These are phyloP conservation scores for Furcifer pardalis DNA, from an alignment of 2,797 vertebrate genomes.

Conservation along the genomic window DNA sequence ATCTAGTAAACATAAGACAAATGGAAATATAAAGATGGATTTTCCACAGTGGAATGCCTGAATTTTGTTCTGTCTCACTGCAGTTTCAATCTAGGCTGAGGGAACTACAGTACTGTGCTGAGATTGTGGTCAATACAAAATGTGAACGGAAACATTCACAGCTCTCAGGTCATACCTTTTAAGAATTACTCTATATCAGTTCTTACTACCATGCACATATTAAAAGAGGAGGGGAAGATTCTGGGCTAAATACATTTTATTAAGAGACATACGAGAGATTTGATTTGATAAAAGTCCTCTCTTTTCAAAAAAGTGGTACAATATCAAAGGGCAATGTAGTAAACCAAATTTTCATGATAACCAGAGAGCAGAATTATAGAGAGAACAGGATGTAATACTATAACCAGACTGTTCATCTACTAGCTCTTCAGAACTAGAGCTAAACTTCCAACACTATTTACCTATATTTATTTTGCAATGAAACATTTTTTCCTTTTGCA, in stretches of 20 bases:
- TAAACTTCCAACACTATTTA: not conserved
- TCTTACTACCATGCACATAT: not conserved
- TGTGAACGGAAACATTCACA: not conserved
- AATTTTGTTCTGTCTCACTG: not conserved
- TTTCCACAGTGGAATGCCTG: not conserved
- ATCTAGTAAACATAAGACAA: not conserved
- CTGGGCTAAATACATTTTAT: not conserved
- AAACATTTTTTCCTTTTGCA: not conserved
- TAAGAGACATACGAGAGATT: not conserved
- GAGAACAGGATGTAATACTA: not conserved
- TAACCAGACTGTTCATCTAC: not conserved
- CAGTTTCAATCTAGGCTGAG: not conserved
- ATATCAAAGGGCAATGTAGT: not conserved
- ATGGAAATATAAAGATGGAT: not conserved
- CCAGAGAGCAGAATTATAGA: not conserved
- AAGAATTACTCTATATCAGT: not conserved
- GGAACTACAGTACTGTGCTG: not conserved
- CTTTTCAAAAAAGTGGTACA: not conserved
- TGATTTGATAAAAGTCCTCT: not conserved
- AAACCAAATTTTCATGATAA: not conserved
- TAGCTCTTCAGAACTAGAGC: not conserved
- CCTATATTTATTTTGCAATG: not conserved
- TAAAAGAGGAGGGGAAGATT: not conserved
- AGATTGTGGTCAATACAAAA: not conserved
- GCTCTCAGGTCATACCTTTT: not conserved